Evolutionary conservation across 1,140 invertebrate genomes (phyloP).

Genomic region (Hyphantria cunea): DNA sequence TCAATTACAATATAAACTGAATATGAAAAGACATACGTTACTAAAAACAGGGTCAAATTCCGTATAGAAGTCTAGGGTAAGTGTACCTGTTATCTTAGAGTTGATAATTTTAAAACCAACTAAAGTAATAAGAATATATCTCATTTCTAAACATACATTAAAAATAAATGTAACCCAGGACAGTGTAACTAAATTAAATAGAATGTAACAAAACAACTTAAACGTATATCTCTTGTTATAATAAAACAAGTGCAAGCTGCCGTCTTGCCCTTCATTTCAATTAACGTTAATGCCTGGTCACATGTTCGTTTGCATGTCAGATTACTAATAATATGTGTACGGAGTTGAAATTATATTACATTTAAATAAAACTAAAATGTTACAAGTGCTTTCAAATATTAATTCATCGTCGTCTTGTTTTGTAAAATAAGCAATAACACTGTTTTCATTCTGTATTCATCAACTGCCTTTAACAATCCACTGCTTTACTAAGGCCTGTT

Average conservation of each 20-base stretch:
- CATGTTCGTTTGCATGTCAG: conserved; percentile 5
- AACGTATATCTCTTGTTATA: neutral
- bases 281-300: conserved; percentile 17
- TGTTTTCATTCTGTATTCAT: too few relatives aligned
- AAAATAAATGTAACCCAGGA: neutral
- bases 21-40: too few relatives aligned
- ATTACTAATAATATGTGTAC: conserved; percentile 12
- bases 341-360: conserved; percentile 1
- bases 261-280: conserved; percentile 21
- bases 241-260: conserved; percentile 19
- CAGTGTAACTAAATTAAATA: neutral
- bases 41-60: too few relatives aligned
- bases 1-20: too few relatives aligned
- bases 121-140: too few relatives aligned
- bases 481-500: too few relatives aligned
- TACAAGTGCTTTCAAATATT: neutral
- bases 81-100: too few relatives aligned
- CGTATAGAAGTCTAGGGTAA: too few relatives aligned
- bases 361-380: neutral
- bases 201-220: neutral
- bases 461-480: too few relatives aligned
- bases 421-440: too few relatives aligned
- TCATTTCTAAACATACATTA: too few relatives aligned
- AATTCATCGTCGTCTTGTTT: neutral
- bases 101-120: too few relatives aligned